phyloP scores from a whole-genome alignment of 2,113 vertebrate species.

The Tapirus terrestris region DNA sequence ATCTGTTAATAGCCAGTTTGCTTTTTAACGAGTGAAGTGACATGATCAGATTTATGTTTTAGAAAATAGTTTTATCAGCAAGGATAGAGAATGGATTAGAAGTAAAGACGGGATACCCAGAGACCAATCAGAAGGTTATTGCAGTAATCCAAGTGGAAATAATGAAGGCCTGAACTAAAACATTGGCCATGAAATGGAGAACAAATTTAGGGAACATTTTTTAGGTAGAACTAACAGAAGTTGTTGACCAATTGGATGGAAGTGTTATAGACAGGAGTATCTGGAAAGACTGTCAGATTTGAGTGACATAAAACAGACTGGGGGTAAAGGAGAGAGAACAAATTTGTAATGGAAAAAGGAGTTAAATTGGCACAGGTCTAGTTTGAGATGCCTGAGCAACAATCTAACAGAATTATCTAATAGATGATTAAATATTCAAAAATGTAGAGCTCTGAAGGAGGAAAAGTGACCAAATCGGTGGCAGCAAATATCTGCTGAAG shows the following conservation, averaged over 20 bases:
- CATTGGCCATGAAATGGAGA: background rate
- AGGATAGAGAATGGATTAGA: background rate
- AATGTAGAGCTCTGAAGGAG: background rate
- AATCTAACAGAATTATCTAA: background rate
- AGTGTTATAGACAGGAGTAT: background rate
- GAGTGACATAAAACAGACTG: background rate
- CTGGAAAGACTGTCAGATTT: background rate
- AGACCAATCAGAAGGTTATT: background rate
- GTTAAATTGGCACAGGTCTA: background rate
- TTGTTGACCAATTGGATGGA: background rate
- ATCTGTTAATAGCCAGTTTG: background rate
- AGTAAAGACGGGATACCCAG: background rate
- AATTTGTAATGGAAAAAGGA: background rate
- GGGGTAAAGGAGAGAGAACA: background rate
- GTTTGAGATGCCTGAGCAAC: background rate
- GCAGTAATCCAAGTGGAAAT: background rate
- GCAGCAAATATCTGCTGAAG: background rate
- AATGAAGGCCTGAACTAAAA: background rate
- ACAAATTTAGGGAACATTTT: background rate
- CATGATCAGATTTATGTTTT: background rate
- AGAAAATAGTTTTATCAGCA: constrained; percentile 9
- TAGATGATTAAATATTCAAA: background rate
- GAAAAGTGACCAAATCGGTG: background rate
- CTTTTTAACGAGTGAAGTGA: background rate
- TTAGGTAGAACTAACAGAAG: background rate